Evolutionary conservation across 1,140 invertebrate genomes (phyloP).

Genomic region (Drosophila malerkotliana): DNA sequence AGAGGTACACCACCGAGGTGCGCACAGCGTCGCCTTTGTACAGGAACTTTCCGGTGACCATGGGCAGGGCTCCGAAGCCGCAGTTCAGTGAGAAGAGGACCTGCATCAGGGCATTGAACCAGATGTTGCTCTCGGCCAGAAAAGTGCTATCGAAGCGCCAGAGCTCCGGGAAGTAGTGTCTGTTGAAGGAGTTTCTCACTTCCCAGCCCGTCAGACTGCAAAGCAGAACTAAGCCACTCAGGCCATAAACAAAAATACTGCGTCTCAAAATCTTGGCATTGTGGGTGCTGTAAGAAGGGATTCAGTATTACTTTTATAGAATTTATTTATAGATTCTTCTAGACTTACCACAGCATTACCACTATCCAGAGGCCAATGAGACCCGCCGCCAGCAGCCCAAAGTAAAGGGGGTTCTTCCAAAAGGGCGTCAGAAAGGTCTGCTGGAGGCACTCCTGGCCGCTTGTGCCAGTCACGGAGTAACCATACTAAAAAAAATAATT

Average conservation of each 20-base stretch:
- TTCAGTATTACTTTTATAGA: neutral
- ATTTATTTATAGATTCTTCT: neutral
- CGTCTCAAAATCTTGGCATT: constrained; percentile 75
- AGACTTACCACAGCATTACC: constrained; percentile 81
- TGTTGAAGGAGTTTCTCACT: constrained; percentile 70
- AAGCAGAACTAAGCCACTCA: constrained; percentile 66
- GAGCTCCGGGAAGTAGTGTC: constrained; percentile 72
- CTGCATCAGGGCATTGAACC: constrained; percentile 83
- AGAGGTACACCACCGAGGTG: constrained; percentile 81
- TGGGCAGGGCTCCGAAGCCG: constrained; percentile 77
- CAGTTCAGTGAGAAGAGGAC: constrained; percentile 79
- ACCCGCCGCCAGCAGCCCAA: constrained; percentile 76
- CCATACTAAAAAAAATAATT: constrained; percentile 48
- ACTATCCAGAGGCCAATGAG: constrained; percentile 80
- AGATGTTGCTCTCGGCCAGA: constrained; percentile 71
- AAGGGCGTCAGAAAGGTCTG: constrained; percentile 82
- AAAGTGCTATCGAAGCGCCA: constrained; percentile 61
- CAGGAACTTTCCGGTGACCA: constrained; percentile 83
- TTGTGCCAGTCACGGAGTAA: constrained; percentile 64
- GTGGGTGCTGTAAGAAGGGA: constrained; percentile 61
- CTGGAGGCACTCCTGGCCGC: constrained; percentile 76
- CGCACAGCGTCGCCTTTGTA: constrained; percentile 83
- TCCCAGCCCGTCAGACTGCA: constrained; percentile 79
- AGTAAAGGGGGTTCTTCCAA: constrained; percentile 79
- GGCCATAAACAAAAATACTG: constrained; percentile 74